Evolutionary conservation across 2,888 invertebrate genomes (phyloP).

Genomic region (Entomobrya multifasciata): DNA sequence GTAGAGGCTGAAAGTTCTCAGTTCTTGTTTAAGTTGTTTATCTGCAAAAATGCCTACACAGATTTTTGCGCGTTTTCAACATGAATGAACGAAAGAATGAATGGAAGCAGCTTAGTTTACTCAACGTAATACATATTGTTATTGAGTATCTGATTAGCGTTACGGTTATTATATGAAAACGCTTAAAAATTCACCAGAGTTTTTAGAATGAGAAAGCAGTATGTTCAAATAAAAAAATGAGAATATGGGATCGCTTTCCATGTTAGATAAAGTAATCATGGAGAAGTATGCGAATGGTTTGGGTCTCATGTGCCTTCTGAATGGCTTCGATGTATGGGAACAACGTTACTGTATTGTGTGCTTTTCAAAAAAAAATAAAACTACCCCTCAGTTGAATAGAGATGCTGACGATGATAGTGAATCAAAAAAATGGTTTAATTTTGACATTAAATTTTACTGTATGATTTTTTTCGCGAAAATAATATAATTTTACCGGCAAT

Average conservation of each 20-base stretch:
- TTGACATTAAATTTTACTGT: neutral
- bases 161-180: constrained; percentile 58
- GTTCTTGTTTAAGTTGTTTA: neutral
- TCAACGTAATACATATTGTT: constrained; percentile 26
- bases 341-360: constrained; percentile 71
- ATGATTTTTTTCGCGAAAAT: neutral
- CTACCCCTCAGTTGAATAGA: neutral
- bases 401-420: too few relatives aligned
- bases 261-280: constrained; percentile 34
- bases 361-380: constrained; percentile 54
- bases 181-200: constrained; percentile 70
- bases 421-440: neutral
- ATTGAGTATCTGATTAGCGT: constrained; percentile 48
- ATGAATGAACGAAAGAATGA: neutral
- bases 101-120: neutral
- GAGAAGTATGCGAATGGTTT: constrained; percentile 60
- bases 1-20: constrained; percentile 63
- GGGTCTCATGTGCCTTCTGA: constrained; percentile 75
- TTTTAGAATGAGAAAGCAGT: constrained; percentile 50
- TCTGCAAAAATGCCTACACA: constrained; percentile 17
- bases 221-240: constrained; percentile 21
- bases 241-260: constrained; percentile 61
- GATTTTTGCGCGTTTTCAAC: neutral
- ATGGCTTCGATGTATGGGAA: constrained; percentile 75
- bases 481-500: neutral